Evolutionary conservation across 2,113 vertebrate species (phyloP).

Genomic region (Orcinus orca): DNA sequence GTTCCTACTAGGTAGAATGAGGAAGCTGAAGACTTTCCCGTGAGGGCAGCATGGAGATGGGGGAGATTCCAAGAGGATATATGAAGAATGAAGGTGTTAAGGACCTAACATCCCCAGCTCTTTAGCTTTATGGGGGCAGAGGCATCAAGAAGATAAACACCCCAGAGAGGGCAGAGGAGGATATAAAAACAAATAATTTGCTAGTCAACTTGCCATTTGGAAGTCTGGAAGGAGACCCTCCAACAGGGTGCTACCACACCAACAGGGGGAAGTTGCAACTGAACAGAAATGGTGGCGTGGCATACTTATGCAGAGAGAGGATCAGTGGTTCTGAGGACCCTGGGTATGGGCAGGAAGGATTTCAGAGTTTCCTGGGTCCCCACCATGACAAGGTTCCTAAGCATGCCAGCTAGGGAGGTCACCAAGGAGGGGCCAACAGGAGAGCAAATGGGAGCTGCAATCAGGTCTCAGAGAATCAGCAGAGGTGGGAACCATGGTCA

Average conservation of each 20-base stretch:
- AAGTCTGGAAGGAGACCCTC: neutral
- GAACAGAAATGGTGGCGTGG: neutral
- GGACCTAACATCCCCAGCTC: neutral
- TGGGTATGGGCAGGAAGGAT: neutral
- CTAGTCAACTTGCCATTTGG: neutral
- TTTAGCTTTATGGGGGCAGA: neutral
- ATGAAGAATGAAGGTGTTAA: neutral
- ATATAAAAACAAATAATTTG: neutral
- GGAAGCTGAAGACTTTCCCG: neutral
- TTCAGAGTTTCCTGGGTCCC: neutral
- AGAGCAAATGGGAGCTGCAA: neutral
- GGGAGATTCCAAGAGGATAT: neutral
- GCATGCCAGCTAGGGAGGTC: neutral
- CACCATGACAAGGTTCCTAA: neutral
- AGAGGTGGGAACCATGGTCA: rapidly evolving
- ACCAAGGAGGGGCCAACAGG: neutral
- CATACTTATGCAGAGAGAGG: neutral
- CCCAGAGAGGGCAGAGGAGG: neutral
- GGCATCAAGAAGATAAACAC: neutral
- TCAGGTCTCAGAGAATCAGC: neutral
- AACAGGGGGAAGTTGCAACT: neutral
- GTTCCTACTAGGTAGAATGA: neutral
- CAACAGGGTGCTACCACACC: rapidly evolving
- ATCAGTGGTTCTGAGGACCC: neutral
- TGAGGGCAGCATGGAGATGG: too few relatives aligned